These are phyloP conservation scores for Manacus vitellinus DNA, from an alignment of 2,113 vertebrate genomes.

Conservation along the genomic window DNA sequence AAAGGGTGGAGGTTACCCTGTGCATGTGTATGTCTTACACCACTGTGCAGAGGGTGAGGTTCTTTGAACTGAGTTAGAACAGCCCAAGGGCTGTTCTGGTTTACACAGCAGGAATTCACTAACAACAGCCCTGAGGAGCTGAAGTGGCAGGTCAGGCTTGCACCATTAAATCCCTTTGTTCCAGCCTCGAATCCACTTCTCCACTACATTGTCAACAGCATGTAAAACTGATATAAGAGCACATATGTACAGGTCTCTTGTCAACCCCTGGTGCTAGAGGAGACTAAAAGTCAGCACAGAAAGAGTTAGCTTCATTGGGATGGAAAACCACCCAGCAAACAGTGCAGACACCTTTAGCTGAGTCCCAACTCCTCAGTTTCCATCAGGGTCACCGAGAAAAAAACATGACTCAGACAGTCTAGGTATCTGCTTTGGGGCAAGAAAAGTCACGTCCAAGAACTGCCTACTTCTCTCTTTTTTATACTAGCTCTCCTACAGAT, in stretches of 20 bases:
- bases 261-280: neutral
- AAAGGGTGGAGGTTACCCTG: neutral
- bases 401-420: accelerated
- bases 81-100: neutral
- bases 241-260: neutral
- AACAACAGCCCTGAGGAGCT: neutral
- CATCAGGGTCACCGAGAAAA: neutral
- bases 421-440: neutral
- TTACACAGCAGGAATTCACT: neutral
- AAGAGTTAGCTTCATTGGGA: neutral
- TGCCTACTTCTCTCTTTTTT: neutral
- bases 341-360: neutral
- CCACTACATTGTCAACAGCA: neutral
- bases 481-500: neutral
- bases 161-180: neutral
- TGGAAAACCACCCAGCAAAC: neutral
- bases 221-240: neutral
- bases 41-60: accelerated
- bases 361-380: neutral
- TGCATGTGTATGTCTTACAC: neutral
- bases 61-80: neutral
- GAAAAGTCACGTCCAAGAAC: neutral
- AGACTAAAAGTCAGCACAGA: neutral
- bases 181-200: neutral
- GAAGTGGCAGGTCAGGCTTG: neutral